Evolutionary conservation across 2,888 invertebrate genomes (phyloP).

Genomic region (Folsomia manolachei): DNA sequence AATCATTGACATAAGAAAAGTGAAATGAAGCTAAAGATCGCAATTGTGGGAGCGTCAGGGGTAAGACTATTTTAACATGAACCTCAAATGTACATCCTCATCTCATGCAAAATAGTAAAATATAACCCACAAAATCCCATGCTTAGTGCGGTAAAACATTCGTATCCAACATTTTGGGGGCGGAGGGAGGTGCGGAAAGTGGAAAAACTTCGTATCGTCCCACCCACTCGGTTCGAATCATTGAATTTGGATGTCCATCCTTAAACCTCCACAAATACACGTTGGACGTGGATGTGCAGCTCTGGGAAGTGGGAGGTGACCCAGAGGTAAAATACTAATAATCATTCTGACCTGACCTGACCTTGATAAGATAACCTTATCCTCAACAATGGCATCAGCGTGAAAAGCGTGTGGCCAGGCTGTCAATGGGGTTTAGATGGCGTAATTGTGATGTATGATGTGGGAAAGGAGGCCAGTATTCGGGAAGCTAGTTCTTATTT

Average conservation of each 20-base stretch:
- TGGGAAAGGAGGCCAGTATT: slow-evolving; percentile 42
- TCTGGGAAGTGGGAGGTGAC: slow-evolving; percentile 51
- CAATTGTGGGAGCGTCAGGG: slow-evolving; percentile 44
- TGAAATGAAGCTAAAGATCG: slow-evolving; percentile 46
- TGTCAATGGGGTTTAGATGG: slow-evolving; percentile 46
- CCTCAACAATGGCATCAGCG: slow-evolving; percentile 20
- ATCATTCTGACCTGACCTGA: not conserved
- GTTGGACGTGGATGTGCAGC: slow-evolving; percentile 44
- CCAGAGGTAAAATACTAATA: slow-evolving; percentile 32
- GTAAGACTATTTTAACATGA: slow-evolving; percentile 33
- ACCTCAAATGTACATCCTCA: not conserved
- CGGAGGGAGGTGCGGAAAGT: slow-evolving; percentile 41
- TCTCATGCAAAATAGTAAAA: not conserved
- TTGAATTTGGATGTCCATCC: slow-evolving; percentile 41
- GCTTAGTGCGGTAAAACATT: slow-evolving; percentile 45
- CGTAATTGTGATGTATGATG: slow-evolving; percentile 45
- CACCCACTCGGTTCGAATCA: slow-evolving; percentile 47
- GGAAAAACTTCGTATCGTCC: slow-evolving; percentile 43
- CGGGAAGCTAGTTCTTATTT: slow-evolving; percentile 44
- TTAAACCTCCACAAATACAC: slow-evolving; percentile 42
- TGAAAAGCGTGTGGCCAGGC: slow-evolving; percentile 47
- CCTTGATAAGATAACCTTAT: too few relatives aligned
- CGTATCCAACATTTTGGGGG: slow-evolving; percentile 44
- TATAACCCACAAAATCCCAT: not conserved
- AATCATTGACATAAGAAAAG: too few relatives aligned